phyloP scores from a whole-genome alignment of 2,797 vertebrate species.

The Scolopax bukidnonensis region DNA sequence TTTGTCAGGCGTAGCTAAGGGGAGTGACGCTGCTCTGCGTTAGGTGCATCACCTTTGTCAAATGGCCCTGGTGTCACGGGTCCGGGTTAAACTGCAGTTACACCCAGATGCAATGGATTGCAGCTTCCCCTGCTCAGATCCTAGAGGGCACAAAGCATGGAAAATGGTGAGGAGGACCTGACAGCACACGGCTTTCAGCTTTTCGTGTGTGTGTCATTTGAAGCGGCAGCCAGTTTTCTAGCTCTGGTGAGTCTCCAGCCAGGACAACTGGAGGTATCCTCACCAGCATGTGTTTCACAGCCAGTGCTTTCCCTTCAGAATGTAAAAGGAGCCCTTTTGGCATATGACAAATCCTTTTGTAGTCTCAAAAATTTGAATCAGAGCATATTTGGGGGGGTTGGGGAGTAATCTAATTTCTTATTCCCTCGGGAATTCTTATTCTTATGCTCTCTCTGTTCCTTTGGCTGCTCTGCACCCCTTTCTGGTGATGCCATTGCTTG shows the following conservation, averaged over 20 bases:
- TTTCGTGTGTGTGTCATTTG: not conserved
- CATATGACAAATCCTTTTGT: not conserved
- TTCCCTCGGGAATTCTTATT: too few species aligned
- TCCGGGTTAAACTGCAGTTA: not conserved
- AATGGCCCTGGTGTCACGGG: not conserved
- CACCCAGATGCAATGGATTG: not conserved
- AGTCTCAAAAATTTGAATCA: not conserved
- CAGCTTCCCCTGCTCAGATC: not conserved
- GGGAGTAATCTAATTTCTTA: not conserved
- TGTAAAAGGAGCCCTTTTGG: not conserved
- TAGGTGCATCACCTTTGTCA: not conserved
- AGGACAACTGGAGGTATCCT: not conserved
- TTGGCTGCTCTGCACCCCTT: not conserved
- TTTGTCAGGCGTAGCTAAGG: not conserved
- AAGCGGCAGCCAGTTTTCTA: not conserved
- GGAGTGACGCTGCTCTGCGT: not conserved
- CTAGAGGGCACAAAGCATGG: not conserved
- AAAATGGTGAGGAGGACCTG: not conserved
- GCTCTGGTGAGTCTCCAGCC: not conserved
- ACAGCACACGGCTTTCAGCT: rapidly evolving
- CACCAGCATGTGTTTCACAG: not conserved
- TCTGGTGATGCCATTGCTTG: not conserved
- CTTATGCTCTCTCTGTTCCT: not conserved
- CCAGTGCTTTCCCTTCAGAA: not conserved
- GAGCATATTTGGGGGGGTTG: not conserved